A percentile compares a stretch with the other conserved stretches of the same genome.
phyloP scores from a whole-genome alignment of 2,797 vertebrate genomes.

The Cottoperca gobio region DNA sequence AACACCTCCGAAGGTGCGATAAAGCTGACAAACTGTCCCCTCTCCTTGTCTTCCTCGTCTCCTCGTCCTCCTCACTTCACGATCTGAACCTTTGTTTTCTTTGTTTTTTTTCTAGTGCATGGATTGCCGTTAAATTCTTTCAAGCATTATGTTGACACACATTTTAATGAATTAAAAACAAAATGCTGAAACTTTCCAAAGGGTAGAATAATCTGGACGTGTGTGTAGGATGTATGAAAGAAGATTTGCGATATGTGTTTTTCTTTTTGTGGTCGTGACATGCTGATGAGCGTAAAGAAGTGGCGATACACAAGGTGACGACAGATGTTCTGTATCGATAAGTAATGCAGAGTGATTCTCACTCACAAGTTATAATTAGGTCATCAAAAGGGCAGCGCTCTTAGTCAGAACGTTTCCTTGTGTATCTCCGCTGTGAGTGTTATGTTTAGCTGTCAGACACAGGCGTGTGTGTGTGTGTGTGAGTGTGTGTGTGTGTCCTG shows the following conservation, averaged over 20 bases:
- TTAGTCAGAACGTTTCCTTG: conserved; percentile 4
- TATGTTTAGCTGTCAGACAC: conserved; percentile 51
- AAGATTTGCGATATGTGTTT: not conserved
- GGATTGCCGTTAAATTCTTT: conserved; percentile 39
- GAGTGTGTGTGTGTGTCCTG: conserved; percentile 32
- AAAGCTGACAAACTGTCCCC: conserved; percentile 42
- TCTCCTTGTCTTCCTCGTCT: not conserved
- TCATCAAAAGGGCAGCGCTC: conserved; percentile 5
- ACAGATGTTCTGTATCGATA: conserved; percentile 27
- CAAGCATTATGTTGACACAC: conserved; percentile 24
- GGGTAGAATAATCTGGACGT: conserved; percentile 34
- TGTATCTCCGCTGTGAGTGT: conserved; percentile 51
- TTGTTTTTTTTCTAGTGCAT: conserved; percentile 54
- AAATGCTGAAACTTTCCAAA: conserved; percentile 72
- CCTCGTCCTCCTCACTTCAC: not conserved
- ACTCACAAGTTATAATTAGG: not conserved
- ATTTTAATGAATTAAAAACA: conserved; percentile 52
- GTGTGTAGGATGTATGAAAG: conserved; percentile 1
- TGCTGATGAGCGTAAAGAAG: conserved; percentile 23
- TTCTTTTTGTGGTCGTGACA: conserved; percentile 36
- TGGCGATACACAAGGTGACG: conserved; percentile 20
- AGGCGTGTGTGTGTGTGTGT: conserved; percentile 9
- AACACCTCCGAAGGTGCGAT: conserved; percentile 3
- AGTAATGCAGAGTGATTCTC: conserved; percentile 25
- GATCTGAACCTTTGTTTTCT: not conserved